Base-by-base conservation (phyloP, 1,140 invertebrate species). In the Linepithema humile region DNA sequence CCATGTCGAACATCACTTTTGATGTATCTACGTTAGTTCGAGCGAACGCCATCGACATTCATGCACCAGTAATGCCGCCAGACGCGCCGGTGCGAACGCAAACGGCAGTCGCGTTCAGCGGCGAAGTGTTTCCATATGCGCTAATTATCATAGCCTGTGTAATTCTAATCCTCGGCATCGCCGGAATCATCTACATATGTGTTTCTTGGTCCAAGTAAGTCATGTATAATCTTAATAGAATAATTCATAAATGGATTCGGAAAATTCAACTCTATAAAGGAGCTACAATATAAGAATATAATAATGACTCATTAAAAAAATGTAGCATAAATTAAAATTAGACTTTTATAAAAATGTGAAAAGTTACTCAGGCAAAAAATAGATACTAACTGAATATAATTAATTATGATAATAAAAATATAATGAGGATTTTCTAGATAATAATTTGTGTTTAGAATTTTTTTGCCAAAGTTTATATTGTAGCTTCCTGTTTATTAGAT, bases 181-280 rank as follows among this genome's bases (percentile, higher is more conserved):
- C 97, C 70, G 98, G 97, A 15, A 98, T 98, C 48, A 96, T 98
- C 38, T 98, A 98, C 91, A 98, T 99, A 40, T 98, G 98, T 91
- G 96, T 98, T 55, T 98, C 98, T 0, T 98, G 98, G 98, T 97
- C 97, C 73, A 98, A 97, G 97, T 98, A 93, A 95, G 95, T 83
- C 12, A 5, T 35, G 0, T 10, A 40, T 38, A 7, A 23, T 23
- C 45, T 64, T 45, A 45, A 12, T 26, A 2, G 3, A 10, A 20
- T 20, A 23, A 40, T 7, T 1, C 17, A 45, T 45, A 45, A 50
- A n/a, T n/a, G n/a, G 3, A 10, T 9, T 55, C 20, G 15, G 12
- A 29, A 55, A 57, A 57, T 29, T 57, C n/a, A 55, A 55, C 23
- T 26, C 10, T 20, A n/a, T n/a, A n/a, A n/a, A n/a, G 4, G 43